Evolutionary conservation across 1,140 invertebrate species (phyloP).

Genomic region (Maconellicoccus hirsutus): DNA sequence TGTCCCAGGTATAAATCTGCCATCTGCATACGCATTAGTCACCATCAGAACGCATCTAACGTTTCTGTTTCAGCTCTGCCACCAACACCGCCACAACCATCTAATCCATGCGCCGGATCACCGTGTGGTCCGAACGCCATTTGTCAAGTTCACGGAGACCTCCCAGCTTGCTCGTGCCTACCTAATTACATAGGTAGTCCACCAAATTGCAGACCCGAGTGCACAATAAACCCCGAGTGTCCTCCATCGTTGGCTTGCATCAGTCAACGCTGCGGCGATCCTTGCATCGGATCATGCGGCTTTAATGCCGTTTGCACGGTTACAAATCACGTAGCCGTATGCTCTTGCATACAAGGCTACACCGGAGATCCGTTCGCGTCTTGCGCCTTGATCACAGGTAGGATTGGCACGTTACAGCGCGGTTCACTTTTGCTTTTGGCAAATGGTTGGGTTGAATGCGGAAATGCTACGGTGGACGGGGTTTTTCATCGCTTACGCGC

Average conservation of each 20-base stretch:
- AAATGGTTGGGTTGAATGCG: neutral
- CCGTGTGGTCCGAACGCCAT: slow-evolving; percentile 53
- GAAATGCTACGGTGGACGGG: neutral
- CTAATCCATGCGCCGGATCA: slow-evolving; percentile 46
- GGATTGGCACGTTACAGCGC: slow-evolving; percentile 25
- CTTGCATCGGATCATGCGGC: slow-evolving; percentile 43
- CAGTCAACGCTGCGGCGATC: slow-evolving; percentile 40
- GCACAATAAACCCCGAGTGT: slow-evolving; percentile 44
- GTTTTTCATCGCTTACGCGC: too few species aligned
- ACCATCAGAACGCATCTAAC: too few species aligned
- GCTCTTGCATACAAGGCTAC: slow-evolving; percentile 41
- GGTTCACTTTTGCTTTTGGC: neutral
- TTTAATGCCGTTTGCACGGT: slow-evolving; percentile 40
- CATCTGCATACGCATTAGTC: neutral
- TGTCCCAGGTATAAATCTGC: slow-evolving; percentile 30
- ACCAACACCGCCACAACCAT: slow-evolving; percentile 29
- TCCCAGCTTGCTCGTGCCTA: slow-evolving; percentile 45
- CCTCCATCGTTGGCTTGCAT: slow-evolving; percentile 40
- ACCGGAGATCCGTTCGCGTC: slow-evolving; percentile 45
- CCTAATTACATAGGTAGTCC: slow-evolving; percentile 43
- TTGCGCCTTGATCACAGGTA: slow-evolving; percentile 35
- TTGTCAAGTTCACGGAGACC: slow-evolving; percentile 44
- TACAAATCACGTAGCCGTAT: slow-evolving; percentile 43
- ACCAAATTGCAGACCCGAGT: slow-evolving; percentile 43
- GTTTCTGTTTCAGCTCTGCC: slow-evolving; percentile 24